These are phyloP conservation scores for Eriosoma lanigerum DNA, from an alignment of 1,140 invertebrate species.

Conservation along the genomic window DNA sequence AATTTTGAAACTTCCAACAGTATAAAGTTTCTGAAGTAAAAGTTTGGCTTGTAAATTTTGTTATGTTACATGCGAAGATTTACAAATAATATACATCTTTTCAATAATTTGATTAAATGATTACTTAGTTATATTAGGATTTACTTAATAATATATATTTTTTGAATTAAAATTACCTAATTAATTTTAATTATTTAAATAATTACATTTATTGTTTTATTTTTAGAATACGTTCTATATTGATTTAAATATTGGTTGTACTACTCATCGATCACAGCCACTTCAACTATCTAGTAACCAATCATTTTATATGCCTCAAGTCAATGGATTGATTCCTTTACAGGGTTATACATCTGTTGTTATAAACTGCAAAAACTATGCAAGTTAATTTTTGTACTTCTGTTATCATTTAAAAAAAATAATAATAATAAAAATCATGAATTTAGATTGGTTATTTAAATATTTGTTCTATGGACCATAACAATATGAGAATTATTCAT, in stretches of 20 bases:
- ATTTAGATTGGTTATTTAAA: conserved; percentile 54
- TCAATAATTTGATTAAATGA: no score
- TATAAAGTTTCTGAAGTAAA: no score
- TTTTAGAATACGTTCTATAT: conserved; percentile 63
- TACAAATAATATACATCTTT: no score
- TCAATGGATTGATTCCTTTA: conserved; percentile 63
- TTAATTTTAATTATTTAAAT: no score
- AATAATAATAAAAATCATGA: not conserved
- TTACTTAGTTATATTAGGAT: no score
- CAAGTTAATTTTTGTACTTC: conserved; percentile 51
- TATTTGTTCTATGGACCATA: conserved; percentile 61
- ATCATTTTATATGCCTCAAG: conserved; percentile 66
- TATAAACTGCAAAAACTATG: conserved; percentile 59
- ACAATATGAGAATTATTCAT: conserved; percentile 63
- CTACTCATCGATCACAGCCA: conserved; percentile 60
- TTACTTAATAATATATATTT: not conserved
- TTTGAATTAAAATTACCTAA: not conserved
- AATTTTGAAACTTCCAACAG: no score
- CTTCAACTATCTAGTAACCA: conserved; percentile 61
- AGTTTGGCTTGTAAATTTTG: no score
- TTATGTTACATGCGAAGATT: no score
- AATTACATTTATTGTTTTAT: not conserved
- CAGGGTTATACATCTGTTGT: conserved; percentile 62
- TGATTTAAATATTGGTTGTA: conserved; percentile 60
- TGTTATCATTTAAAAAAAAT: conserved; percentile 3